A percentile compares a stretch with the other conserved stretches of the same genome.
These are phyloP conservation scores for Pitangus sulphuratus DNA, from an alignment of 2,797 vertebrate species.

Conservation along the genomic window DNA sequence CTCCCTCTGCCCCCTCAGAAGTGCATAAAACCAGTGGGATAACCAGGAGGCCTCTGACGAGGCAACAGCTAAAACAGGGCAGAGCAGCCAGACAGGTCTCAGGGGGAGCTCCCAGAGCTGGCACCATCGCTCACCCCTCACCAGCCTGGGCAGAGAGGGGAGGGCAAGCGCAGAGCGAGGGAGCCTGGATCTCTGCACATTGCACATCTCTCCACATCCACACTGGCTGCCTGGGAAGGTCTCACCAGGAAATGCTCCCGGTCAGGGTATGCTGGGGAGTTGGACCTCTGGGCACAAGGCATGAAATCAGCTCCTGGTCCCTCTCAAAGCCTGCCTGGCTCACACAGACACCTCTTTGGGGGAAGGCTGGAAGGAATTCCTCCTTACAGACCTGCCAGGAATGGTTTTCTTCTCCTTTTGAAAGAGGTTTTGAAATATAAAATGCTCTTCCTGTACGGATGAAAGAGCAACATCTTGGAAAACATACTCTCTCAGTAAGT, in stretches of 20 bases:
- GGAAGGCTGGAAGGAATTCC: background rate
- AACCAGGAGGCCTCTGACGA: background rate
- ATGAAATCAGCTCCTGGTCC: background rate
- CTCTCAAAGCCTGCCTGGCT: fast-evolving
- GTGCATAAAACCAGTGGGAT: slow-evolving; percentile 15
- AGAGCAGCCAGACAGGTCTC: too few relatives aligned
- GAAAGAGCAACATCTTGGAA: background rate
- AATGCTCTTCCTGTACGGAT: background rate
- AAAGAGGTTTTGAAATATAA: background rate
- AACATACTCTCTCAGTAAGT: background rate
- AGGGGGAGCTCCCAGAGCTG: background rate
- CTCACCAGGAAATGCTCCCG: background rate
- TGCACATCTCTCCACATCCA: background rate
- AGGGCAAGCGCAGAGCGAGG: fast-evolving
- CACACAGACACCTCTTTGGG: fast-evolving
- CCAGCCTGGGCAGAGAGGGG: background rate
- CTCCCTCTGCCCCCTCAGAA: background rate
- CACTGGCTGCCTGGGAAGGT: background rate
- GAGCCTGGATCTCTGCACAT: fast-evolving
- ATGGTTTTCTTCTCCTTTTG: background rate
- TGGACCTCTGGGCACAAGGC: background rate
- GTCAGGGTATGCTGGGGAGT: background rate
- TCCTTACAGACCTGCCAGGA: background rate
- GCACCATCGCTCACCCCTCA: fast-evolving
- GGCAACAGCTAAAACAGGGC: background rate